phyloP scores from a whole-genome alignment of 1,140 invertebrate species.

The Drosophila navojoa region DNA sequence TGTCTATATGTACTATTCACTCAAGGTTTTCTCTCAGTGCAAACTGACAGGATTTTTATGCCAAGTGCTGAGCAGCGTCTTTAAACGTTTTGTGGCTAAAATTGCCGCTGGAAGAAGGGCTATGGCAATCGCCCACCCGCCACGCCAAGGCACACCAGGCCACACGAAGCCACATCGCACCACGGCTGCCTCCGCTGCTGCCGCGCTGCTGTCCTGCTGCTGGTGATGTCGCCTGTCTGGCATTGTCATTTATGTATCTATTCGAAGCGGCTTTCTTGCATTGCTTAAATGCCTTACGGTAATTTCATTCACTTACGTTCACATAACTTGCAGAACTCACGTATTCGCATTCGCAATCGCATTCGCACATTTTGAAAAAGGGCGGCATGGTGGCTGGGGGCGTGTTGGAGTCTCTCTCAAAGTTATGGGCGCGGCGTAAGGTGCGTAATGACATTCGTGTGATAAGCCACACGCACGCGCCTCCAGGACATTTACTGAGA shows the following conservation, averaged over 20 bases:
- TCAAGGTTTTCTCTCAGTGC: not conserved
- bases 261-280: constrained; percentile 68
- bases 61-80: constrained; percentile 72
- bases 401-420: constrained; percentile 18
- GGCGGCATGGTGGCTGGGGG: not conserved
- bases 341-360: constrained; percentile 72
- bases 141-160: not conserved
- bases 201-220: not conserved
- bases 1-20: not conserved
- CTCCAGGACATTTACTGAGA: constrained; percentile 46
- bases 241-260: constrained; percentile 83
- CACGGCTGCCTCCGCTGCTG: constrained; percentile 11
- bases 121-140: constrained; percentile 11
- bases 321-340: constrained; percentile 83
- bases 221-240: constrained; percentile 34
- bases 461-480: constrained; percentile 77
- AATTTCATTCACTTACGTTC: constrained; percentile 82
- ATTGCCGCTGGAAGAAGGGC: constrained; percentile 18
- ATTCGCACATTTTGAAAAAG: constrained; percentile 25
- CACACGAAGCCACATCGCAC: not conserved
- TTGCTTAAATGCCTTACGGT: constrained; percentile 82
- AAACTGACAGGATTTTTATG: constrained; percentile 67
- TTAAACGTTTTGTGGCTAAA: constrained; percentile 76
- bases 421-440: constrained; percentile 45
- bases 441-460: constrained; percentile 80